phyloP scores from a whole-genome alignment of 2,888 invertebrate genomes.

The Plebejus anna region DNA sequence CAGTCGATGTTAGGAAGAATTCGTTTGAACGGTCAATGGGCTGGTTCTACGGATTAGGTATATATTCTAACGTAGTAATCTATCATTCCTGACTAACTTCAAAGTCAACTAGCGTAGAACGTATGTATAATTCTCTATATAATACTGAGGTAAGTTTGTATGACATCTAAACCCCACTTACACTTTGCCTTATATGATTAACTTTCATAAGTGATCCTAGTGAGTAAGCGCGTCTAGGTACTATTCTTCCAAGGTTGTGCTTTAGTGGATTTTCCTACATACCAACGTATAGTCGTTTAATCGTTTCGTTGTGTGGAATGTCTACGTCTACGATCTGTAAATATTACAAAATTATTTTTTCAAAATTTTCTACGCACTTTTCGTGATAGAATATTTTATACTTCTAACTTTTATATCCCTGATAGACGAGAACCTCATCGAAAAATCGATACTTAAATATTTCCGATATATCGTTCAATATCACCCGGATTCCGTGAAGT shows the following conservation, averaged over 20 bases:
- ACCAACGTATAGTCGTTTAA: constrained; percentile 45
- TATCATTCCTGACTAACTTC: constrained; percentile 22
- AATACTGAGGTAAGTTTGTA: constrained; percentile 35
- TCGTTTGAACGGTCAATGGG: background rate
- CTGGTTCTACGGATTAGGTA: constrained; percentile 6
- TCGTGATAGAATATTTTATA: constrained; percentile 56
- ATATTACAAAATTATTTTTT: constrained; percentile 53
- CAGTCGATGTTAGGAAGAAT: constrained; percentile 26
- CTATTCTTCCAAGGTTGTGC: constrained; percentile 80
- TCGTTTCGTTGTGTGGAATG: constrained; percentile 47
- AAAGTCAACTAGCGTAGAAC: constrained; percentile 13
- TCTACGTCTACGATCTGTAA: constrained; percentile 56
- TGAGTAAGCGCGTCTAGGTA: constrained; percentile 73
- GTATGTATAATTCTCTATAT: constrained; percentile 31
- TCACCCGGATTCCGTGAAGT: background rate
- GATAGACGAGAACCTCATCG: constrained; percentile 41
- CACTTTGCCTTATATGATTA: constrained; percentile 77
- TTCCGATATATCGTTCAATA: background rate
- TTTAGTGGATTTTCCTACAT: constrained; percentile 72
- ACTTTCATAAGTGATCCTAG: constrained; percentile 71
- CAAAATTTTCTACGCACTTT: constrained; percentile 72
- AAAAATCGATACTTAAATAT: background rate
- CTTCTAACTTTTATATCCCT: constrained; percentile 48
- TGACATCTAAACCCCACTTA: constrained; percentile 67
- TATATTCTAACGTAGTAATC: constrained; percentile 11